These are phyloP conservation scores for Cantharis flavilabris DNA, from an alignment of 2,888 invertebrate genomes.

Conservation along the genomic window DNA sequence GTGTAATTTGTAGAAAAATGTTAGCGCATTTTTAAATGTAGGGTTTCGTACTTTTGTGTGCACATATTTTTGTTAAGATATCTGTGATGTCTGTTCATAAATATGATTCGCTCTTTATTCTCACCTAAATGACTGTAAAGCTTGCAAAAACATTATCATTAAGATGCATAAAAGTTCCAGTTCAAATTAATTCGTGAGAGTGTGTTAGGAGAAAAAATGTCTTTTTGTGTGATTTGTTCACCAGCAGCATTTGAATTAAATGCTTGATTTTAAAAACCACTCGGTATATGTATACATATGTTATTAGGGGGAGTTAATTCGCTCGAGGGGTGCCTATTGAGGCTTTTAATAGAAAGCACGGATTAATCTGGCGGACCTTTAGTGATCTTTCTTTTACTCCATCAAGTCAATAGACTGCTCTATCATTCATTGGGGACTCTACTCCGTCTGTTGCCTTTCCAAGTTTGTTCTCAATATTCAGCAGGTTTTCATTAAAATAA, in stretches of 20 bases:
- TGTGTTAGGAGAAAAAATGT: background rate
- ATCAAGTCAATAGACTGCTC: constrained; percentile 24
- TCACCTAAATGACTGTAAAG: constrained; percentile 52
- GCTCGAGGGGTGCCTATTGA: constrained; percentile 50
- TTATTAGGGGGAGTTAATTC: constrained; percentile 39
- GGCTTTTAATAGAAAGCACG: constrained; percentile 54
- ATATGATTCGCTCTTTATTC: constrained; percentile 49
- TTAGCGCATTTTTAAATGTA: constrained; percentile 54
- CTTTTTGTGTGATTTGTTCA: background rate
- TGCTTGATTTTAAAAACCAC: constrained; percentile 9
- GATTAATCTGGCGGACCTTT: constrained; percentile 53
- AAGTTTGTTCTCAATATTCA: background rate
- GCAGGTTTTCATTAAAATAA: background rate
- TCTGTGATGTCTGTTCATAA: constrained; percentile 48
- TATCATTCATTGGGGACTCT: constrained; percentile 21
- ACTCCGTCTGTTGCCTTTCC: constrained; percentile 13
- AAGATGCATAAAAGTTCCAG: constrained; percentile 38
- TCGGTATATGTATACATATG: constrained; percentile 15
- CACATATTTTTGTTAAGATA: constrained; percentile 51
- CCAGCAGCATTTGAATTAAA: background rate
- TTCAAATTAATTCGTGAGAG: background rate
- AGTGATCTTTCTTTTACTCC: constrained; percentile 53
- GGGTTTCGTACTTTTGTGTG: constrained; percentile 50
- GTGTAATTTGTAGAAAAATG: constrained; percentile 57
- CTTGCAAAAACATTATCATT: constrained; percentile 47